Evolutionary conservation across 2,888 invertebrate species (phyloP).

Genomic region (Phasia obesa): DNA sequence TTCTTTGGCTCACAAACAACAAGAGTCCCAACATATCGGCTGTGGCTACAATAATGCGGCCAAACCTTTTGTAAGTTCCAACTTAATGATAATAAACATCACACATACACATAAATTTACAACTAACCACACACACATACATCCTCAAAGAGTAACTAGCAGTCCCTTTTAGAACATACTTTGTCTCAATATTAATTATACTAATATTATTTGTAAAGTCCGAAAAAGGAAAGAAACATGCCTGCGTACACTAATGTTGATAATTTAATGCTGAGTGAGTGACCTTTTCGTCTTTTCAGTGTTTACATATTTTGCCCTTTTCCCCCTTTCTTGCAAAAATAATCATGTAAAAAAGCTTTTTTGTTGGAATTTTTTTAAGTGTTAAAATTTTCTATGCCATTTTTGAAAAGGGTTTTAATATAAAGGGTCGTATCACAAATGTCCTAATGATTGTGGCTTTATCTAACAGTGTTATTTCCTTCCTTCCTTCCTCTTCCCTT

Average conservation of each 20-base stretch:
- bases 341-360: constrained; percentile 64
- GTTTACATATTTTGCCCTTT: constrained; percentile 19
- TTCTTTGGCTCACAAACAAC: constrained; percentile 89
- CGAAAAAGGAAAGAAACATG: not conserved
- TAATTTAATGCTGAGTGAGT: constrained; percentile 33
- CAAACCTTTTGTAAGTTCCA: constrained; percentile 87
- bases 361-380: constrained; percentile 37
- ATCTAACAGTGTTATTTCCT: constrained; percentile 45
- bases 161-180: constrained; percentile 20
- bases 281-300: constrained; percentile 47
- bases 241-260: not conserved
- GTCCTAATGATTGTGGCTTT: constrained; percentile 19
- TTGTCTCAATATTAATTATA: constrained; percentile 56
- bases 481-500: constrained; percentile 25
- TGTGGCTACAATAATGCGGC: constrained; percentile 94
- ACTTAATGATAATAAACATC: constrained; percentile 6
- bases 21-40: constrained; percentile 89
- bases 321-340: constrained; percentile 24
- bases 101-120: not conserved
- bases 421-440: constrained; percentile 18
- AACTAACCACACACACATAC: not conserved
- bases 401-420: constrained; percentile 60
- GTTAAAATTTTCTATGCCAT: constrained; percentile 47
- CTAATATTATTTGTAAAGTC: constrained; percentile 34
- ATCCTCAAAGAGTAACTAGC: not conserved